Base-by-base conservation (phyloP, 1,140 invertebrate species). In the Idris sp. region DNA sequence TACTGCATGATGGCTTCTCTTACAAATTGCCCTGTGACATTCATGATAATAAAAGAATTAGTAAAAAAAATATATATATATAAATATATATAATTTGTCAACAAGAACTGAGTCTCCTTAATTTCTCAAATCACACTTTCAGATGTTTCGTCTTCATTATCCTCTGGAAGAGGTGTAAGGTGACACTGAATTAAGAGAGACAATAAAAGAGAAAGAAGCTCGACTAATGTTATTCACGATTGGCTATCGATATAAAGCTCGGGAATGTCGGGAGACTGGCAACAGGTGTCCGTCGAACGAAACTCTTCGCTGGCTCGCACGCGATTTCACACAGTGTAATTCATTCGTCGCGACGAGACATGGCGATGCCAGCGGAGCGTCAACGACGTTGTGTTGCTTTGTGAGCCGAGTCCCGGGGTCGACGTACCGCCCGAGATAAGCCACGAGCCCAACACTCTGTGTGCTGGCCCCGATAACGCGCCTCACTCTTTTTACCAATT, bases 151-250 rank as follows among this genome's bases (percentile, higher is more conserved):
- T n/a, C n/a, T n/a, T n/a, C n/a, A n/a, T n/a, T n/a, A n/a, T n/a
- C n/a, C n/a, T n/a, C n/a, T n/a, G n/a, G n/a, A n/a, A n/a, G n/a
- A n/a, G n/a, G n/a, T n/a, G n/a, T n/a, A n/a, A n/a, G n/a, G n/a
- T n/a, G n/a, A n/a, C n/a, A 6, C 43, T 68, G 54, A 59, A 71
- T 62, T 48, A 71, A 71, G 36, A 62, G 40, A 69, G 54, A 36
- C 36, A 30, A 58, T 43, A 51, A 40, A 25, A 15, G 16, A 51
- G 10, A 38, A 8, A 22, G 18, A 6, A 16, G 41, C 18, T 31
- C 49, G 43, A n/a, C 49, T 72, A 72, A 62, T 72, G 58, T 72
- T 64, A 73, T 73, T 73, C 59, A 58, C 68, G 68, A 64, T 64
- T 73, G 13, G 36, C 68, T 58, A 64, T 64, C 68, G 43, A 72